phyloP scores from a whole-genome alignment of 2,113 vertebrate genomes.

The Limanda limanda region DNA sequence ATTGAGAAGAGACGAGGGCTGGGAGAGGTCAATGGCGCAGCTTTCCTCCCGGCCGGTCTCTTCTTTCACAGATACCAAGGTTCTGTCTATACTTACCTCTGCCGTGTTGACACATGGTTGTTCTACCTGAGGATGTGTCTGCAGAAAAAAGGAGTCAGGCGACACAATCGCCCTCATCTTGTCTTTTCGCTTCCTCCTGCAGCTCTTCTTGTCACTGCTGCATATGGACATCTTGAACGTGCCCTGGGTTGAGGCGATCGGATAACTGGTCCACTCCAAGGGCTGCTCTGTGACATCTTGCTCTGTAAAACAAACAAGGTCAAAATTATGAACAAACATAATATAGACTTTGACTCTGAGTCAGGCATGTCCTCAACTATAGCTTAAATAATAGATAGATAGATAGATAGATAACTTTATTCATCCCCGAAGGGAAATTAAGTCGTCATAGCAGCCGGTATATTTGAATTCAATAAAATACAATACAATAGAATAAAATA shows the following conservation, averaged over 20 bases:
- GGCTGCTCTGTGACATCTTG: conserved; percentile 22
- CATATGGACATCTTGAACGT: conserved; percentile 65
- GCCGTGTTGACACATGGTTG: background rate
- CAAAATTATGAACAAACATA: background rate
- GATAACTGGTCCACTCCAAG: conserved; percentile 18
- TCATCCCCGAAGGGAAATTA: too few relatives aligned
- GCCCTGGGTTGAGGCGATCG: conserved; percentile 30
- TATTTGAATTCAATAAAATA: too few relatives aligned
- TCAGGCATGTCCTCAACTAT: background rate
- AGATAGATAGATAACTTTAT: too few relatives aligned
- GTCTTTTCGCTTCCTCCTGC: conserved; percentile 53
- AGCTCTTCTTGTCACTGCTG: conserved; percentile 72
- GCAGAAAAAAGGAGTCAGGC: conserved; percentile 15
- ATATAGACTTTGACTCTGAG: background rate
- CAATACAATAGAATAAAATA: too few relatives aligned
- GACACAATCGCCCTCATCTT: conserved; percentile 15
- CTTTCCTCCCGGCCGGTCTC: conserved; percentile 64
- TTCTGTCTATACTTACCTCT: background rate
- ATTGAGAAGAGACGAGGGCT: conserved; percentile 55
- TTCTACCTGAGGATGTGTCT: conserved; percentile 14
- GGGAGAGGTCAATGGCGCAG: conserved; percentile 71
- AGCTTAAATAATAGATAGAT: background rate
- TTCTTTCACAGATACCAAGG: conserved; percentile 53
- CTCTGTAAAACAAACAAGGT: conserved; percentile 36
- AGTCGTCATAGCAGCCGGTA: too few relatives aligned